Conservation (phyloP, 2,888 invertebrate genomes). For the Hoplodrina blanda region DNA sequence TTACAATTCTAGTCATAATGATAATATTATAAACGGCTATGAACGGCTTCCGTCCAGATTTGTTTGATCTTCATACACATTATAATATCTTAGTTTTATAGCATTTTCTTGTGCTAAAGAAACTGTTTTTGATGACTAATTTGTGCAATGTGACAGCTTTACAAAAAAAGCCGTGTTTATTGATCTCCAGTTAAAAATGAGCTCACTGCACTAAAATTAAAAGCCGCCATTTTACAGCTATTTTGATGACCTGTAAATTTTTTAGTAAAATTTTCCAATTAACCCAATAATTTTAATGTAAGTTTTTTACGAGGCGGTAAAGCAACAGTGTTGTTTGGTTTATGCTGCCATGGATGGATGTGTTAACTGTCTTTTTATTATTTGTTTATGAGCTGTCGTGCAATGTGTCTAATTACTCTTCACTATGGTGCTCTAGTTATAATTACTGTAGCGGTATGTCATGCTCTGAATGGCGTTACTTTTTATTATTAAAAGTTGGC, state of each 20-base stretch:
- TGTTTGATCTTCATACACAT: constrained; percentile 28
- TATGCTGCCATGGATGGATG: constrained; percentile 3
- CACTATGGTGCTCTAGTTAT: constrained; percentile 22
- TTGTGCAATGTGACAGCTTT: constrained; percentile 7
- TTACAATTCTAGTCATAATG: not conserved
- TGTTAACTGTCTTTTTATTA: constrained; percentile 47
- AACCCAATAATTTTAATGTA: constrained; percentile 42
- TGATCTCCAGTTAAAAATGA: constrained; percentile 1
- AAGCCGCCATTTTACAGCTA: constrained; percentile 27
- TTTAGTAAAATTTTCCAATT: constrained; percentile 26
- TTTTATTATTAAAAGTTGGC: too few species aligned
- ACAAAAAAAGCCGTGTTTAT: not conserved
- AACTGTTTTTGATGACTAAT: constrained; percentile 23
- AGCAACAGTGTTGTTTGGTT: constrained; percentile 28
- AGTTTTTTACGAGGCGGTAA: constrained; percentile 34
- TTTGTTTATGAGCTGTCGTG: constrained; percentile 49
- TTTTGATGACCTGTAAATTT: constrained; percentile 38
- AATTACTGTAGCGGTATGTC: constrained; percentile 23
- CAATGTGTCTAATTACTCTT: constrained; percentile 44
- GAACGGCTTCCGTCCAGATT: constrained; percentile 19
- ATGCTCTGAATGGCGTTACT: not conserved
- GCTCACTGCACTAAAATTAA: constrained; percentile 29
- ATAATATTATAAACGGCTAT: not conserved
- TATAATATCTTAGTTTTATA: constrained; percentile 19
- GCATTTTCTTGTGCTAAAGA: not conserved